Evolutionary conservation across 2,888 invertebrate genomes (phyloP).

Genomic region (Beris chalybata): DNA sequence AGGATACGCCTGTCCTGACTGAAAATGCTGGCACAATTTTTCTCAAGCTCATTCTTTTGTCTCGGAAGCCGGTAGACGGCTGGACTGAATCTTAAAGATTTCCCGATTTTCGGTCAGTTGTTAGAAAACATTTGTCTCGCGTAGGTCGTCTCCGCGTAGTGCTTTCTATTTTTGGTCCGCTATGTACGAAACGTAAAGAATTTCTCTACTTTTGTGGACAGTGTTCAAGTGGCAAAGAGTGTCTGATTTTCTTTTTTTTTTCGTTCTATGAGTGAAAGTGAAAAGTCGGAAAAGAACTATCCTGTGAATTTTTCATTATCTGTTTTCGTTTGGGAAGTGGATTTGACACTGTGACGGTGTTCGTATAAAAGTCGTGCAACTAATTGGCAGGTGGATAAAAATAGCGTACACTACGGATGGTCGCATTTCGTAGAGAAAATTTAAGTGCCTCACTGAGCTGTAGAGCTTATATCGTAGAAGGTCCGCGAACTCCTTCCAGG

Average conservation of each 20-base stretch:
- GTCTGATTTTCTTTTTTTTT: not conserved
- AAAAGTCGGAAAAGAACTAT: not conserved
- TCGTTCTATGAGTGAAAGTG: not conserved
- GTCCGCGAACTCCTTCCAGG: no score
- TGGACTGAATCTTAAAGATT: constrained; percentile 5
- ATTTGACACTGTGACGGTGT: not conserved
- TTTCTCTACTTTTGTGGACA: not conserved
- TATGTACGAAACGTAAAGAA: no score
- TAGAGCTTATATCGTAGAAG: no score
- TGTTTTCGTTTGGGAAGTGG: not conserved
- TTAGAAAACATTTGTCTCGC: not conserved
- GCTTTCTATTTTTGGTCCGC: no score
- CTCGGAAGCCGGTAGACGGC: not conserved
- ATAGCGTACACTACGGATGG: not conserved
- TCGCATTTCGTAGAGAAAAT: not conserved
- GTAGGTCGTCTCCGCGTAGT: not conserved
- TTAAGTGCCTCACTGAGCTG: no score
- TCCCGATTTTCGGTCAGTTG: constrained; percentile 10
- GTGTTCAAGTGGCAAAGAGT: not conserved
- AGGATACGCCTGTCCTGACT: constrained; percentile 36
- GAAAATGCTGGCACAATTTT: constrained; percentile 42
- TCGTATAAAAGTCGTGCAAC: not conserved
- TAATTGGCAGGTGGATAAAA: constrained; percentile 18
- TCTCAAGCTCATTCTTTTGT: constrained; percentile 34
- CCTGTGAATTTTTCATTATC: constrained; percentile 4